Conservation (phyloP, 35 echinoderm and acorn worm genomes). For the Ophiothrix spiculata region DNA sequence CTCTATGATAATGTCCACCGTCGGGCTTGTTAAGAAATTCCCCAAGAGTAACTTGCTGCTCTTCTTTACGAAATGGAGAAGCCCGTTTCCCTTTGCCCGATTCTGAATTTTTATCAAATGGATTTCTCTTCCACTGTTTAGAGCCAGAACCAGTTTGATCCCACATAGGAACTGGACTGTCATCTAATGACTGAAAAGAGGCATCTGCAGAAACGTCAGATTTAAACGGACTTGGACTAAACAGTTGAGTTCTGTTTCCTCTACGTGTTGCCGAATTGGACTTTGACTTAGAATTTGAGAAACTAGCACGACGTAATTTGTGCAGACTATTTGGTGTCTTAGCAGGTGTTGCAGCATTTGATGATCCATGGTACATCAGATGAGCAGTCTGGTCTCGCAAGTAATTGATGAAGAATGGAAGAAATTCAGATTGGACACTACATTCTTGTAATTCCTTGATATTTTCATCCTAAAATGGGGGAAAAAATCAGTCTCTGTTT, state of each 20-base stretch:
- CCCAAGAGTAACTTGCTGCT: constrained; percentile 13
- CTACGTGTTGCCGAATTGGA: background rate
- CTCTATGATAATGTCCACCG: constrained; percentile 7
- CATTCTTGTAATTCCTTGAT: no score
- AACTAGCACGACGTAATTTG: constrained; percentile 28
- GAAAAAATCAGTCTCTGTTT: constrained; percentile 5
- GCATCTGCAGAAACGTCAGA: constrained; percentile 1
- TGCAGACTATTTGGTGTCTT: constrained; percentile 55
- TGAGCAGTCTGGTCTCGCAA: constrained; percentile 45
- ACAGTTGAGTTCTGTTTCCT: constrained; percentile 34
- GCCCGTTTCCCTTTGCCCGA: background rate
- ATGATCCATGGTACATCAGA: constrained; percentile 39
- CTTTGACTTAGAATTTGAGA: constrained; percentile 11
- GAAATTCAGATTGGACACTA: constrained; percentile 28
- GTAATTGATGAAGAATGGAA: constrained; percentile 63
- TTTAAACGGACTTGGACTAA: constrained; percentile 31
- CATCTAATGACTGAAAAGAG: constrained; percentile 21
- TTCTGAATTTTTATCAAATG: background rate
- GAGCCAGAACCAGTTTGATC: background rate
- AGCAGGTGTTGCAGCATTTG: constrained; percentile 31
- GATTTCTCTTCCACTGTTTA: background rate
- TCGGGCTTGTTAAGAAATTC: constrained; percentile 15
- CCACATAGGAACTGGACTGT: constrained; percentile 15
- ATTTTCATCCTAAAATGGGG: no score
- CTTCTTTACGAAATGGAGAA: constrained; percentile 21